Conservation (phyloP, 2,888 invertebrate genomes). For the Rotaria macrura region DNA sequence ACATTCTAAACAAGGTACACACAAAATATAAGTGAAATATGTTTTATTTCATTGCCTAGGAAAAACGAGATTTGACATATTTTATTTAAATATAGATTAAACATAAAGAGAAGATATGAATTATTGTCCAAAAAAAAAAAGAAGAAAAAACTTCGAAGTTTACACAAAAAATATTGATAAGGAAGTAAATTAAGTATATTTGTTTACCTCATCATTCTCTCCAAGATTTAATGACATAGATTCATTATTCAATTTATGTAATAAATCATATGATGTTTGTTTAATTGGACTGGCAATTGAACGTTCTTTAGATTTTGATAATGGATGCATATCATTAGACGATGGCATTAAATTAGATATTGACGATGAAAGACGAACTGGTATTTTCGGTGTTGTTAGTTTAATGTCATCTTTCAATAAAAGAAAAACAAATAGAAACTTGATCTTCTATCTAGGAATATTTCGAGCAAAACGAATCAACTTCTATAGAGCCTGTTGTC, state of each 20-base stretch:
- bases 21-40: too few relatives aligned
- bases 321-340: neutral
- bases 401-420: neutral
- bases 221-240: neutral
- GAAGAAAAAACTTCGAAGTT: neutral
- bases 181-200: neutral
- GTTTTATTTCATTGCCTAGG: too few relatives aligned
- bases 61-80: neutral
- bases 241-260: neutral
- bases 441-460: too few relatives aligned
- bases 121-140: neutral
- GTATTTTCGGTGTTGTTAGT: neutral
- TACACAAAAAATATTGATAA: neutral
- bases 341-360: neutral
- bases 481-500: too few relatives aligned
- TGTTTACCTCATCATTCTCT: slow-evolving; percentile 1
- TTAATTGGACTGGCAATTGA: neutral
- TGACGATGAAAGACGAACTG: neutral
- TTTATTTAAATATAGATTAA: neutral
- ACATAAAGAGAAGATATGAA: neutral
- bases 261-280: neutral
- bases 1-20: neutral
- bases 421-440: too few relatives aligned
- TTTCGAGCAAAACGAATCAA: too few relatives aligned
- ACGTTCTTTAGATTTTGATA: neutral